These are phyloP conservation scores for Leucosticte australis DNA, from an alignment of 2,113 vertebrate genomes.

Conservation along the genomic window DNA sequence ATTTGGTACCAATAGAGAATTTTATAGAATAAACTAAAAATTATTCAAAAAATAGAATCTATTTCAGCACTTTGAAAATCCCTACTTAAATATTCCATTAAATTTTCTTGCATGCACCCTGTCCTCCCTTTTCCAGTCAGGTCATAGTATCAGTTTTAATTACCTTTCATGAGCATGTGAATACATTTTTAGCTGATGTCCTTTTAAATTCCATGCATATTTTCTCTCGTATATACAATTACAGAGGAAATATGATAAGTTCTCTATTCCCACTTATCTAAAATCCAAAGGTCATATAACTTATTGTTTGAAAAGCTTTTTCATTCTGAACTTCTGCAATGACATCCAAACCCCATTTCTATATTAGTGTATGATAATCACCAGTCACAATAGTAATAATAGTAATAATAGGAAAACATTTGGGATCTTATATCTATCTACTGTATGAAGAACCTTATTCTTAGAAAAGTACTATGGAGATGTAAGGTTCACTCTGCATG, in stretches of 20 bases:
- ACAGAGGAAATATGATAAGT: neutral
- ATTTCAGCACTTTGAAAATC: neutral
- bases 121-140: neutral
- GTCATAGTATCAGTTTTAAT: constrained; percentile 2
- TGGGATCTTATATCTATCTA: neutral
- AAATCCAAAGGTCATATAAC: neutral
- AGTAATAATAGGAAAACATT: neutral
- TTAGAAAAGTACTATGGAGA: neutral
- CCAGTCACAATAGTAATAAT: neutral
- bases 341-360: neutral
- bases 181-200: neutral
- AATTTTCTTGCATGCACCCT: neutral
- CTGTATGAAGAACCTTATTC: neutral
- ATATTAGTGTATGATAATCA: neutral
- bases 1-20: neutral
- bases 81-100: neutral
- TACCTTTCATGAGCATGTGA: neutral
- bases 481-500: neutral
- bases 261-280: neutral
- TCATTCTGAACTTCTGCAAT: neutral
- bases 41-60: neutral
- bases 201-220: neutral
- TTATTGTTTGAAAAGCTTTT: neutral
- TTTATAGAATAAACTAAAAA: neutral
- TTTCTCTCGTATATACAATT: neutral